Evolutionary conservation across 2,797 vertebrate species (phyloP).

Genomic region (Diplodus puntazzo): DNA sequence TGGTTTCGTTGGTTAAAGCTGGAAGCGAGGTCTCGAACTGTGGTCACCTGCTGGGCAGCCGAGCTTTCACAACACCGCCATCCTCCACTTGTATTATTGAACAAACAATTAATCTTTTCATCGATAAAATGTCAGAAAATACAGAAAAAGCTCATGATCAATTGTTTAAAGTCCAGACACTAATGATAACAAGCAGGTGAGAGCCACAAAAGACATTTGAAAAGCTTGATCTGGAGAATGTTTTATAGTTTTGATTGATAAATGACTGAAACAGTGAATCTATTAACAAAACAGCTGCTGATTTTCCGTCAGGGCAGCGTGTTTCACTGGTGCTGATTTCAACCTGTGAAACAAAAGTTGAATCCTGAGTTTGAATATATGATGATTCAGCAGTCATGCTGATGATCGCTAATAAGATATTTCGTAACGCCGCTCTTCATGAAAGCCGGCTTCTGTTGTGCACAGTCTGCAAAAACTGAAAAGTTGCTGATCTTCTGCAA

Average conservation of each 20-base stretch:
- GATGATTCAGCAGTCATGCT: slow-evolving; percentile 1
- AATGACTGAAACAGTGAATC: neutral
- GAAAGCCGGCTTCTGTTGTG: slow-evolving; percentile 12
- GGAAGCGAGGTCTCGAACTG: no score
- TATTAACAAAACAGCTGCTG: neutral
- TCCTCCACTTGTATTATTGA: no score
- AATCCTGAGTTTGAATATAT: neutral
- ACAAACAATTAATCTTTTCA: neutral
- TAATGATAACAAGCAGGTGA: neutral
- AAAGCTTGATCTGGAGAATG: neutral
- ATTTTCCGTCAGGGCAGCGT: neutral
- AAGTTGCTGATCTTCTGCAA: slow-evolving; percentile 16
- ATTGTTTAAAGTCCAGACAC: neutral
- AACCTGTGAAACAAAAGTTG: neutral
- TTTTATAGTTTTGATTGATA: neutral
- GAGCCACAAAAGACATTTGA: neutral
- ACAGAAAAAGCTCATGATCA: no score
- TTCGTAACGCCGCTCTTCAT: slow-evolving; percentile 5
- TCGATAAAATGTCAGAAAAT: neutral
- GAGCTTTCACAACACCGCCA: no score
- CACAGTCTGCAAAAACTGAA: slow-evolving; percentile 37
- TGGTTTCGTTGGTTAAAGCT: no score
- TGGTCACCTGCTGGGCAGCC: no score
- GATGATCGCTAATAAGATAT: neutral
- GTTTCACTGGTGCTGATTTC: no score